A percentile compares a stretch with the other conserved stretches of the same genome.
Conservation (phyloP, 2,113 vertebrate species). For the Vidua chalybeata region DNA sequence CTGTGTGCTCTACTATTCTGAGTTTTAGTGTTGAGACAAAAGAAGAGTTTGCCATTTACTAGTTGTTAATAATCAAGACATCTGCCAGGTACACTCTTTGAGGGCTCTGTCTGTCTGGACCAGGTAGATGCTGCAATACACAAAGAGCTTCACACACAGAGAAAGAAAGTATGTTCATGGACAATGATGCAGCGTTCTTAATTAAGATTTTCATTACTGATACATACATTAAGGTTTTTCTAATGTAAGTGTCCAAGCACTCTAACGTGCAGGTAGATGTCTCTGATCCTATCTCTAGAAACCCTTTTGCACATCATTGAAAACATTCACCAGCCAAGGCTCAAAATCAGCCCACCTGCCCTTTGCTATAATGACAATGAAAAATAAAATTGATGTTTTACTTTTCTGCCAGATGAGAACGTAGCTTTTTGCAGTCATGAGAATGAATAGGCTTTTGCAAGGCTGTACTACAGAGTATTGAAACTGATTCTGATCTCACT, state of each 20-base stretch:
- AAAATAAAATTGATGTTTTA: not conserved
- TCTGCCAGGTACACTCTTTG: slow-evolving; percentile 74
- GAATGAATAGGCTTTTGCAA: not conserved
- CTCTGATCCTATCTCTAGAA: slow-evolving; percentile 76
- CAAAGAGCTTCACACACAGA: slow-evolving; percentile 75
- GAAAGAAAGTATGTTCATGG: slow-evolving; percentile 71
- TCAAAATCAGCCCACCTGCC: slow-evolving; percentile 36
- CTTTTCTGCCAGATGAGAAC: not conserved
- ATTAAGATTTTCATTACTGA: slow-evolving; percentile 88
- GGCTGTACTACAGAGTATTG: not conserved
- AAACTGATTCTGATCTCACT: slow-evolving; percentile 52
- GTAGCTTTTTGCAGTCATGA: not conserved
- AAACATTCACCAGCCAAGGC: slow-evolving; percentile 3
- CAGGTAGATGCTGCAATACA: slow-evolving; percentile 75
- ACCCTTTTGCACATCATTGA: not conserved
- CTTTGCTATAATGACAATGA: slow-evolving; percentile 40
- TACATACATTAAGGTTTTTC: slow-evolving; percentile 82
- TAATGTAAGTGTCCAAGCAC: slow-evolving; percentile 73
- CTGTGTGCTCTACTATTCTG: slow-evolving; percentile 51
- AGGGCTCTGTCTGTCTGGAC: slow-evolving; percentile 76
- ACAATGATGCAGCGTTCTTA: slow-evolving; percentile 82
- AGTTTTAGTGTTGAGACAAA: slow-evolving; percentile 70
- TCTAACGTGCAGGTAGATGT: slow-evolving; percentile 78
- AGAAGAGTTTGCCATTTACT: slow-evolving; percentile 69
- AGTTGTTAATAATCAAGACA: slow-evolving; percentile 75